These are phyloP conservation scores for Callosobruchus maculatus DNA, from an alignment of 2,888 invertebrate species.

Conservation along the genomic window DNA sequence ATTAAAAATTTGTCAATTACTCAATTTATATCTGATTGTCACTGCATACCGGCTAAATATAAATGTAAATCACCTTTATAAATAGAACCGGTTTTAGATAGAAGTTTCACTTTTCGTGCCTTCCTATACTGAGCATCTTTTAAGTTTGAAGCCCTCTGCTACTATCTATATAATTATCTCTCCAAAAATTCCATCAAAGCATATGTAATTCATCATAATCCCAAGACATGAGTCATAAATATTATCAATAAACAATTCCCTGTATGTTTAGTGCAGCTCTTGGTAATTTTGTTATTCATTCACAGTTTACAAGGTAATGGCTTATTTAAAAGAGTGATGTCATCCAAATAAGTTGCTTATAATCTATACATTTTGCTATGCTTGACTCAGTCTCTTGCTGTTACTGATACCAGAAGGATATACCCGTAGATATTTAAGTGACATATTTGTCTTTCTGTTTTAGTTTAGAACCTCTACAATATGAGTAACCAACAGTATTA, in stretches of 20 bases:
- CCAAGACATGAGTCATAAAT: not conserved
- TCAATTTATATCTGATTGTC: not conserved
- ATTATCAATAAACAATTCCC: not conserved
- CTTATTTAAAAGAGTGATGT: slow-evolving; percentile 39
- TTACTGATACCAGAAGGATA: not conserved
- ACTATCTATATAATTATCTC: no score
- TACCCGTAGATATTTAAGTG: slow-evolving; percentile 5
- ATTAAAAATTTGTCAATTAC: not conserved
- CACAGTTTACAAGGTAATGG: slow-evolving; percentile 26
- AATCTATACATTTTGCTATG: slow-evolving; percentile 16
- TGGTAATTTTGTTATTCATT: slow-evolving; percentile 24
- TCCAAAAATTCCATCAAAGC: not conserved
- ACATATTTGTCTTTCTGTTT: slow-evolving; percentile 23
- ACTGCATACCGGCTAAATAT: not conserved
- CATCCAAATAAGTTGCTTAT: slow-evolving; percentile 13
- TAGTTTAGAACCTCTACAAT: slow-evolving; percentile 29
- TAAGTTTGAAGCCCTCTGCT: not conserved
- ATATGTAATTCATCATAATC: not conserved
- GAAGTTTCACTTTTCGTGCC: not conserved
- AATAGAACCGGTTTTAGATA: not conserved
- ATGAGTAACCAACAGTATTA: slow-evolving; percentile 72
- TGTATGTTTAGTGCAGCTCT: not conserved
- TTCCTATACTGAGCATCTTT: not conserved
- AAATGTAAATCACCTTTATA: not conserved
- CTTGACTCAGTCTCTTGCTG: slow-evolving; percentile 21